Conservation (phyloP, 1,140 invertebrate species). For the Hormaphis cornu region DNA sequence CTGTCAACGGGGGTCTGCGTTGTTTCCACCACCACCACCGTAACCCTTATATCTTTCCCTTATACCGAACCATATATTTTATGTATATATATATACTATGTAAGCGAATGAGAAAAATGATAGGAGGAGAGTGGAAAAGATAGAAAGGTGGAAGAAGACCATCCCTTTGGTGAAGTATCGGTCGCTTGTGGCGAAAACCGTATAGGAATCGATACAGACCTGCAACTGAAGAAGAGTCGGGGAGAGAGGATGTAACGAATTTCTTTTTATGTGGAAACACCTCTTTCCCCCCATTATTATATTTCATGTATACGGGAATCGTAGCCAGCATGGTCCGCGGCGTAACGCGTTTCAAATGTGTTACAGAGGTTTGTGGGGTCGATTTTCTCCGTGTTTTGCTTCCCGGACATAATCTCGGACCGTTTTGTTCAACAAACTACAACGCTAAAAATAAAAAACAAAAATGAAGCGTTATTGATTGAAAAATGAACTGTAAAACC, state of each 20-base stretch:
- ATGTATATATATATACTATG: no score
- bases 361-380: no score
- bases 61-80: constrained; percentile 13
- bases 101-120: no score
- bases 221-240: not conserved
- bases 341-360: not conserved
- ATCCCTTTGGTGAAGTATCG: not conserved
- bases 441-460: no score
- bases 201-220: constrained; percentile 18
- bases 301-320: no score
- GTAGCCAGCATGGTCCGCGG: no score
- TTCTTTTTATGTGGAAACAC: constrained; percentile 16
- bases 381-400: not conserved
- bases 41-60: not conserved
- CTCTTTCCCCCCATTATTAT: not conserved
- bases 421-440: not conserved
- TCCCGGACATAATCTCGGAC: not conserved
- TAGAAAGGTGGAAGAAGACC: not conserved
- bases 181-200: constrained; percentile 14
- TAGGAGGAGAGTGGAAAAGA: no score
- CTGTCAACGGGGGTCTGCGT: constrained; percentile 27
- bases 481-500: no score
- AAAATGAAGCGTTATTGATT: no score
- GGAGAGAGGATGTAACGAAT: not conserved
- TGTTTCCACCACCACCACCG: not conserved